Evolutionary conservation across 1,140 invertebrate genomes (phyloP).

Genomic region (Drosophila quadrilineata): DNA sequence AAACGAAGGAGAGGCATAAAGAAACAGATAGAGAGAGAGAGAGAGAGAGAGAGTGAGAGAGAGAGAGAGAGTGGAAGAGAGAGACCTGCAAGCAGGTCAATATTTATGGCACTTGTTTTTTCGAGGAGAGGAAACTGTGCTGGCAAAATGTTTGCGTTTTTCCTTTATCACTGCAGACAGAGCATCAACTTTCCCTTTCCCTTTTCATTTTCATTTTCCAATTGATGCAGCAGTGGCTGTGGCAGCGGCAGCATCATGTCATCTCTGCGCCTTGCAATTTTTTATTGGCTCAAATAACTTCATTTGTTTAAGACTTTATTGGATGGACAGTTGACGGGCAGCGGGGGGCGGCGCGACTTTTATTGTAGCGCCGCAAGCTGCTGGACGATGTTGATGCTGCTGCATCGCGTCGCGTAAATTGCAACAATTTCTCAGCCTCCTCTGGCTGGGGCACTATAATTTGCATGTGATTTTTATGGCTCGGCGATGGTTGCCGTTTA

Average conservation of each 20-base stretch:
- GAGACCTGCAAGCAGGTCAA: constrained; percentile 18
- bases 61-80: too few species aligned
- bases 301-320: constrained; percentile 76
- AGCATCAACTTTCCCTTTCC: constrained; percentile 57
- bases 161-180: too few species aligned
- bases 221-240: constrained; percentile 56
- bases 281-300: constrained; percentile 75
- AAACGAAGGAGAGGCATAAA: constrained; percentile 7
- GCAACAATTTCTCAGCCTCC: constrained; percentile 65
- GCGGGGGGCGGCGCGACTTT: too few species aligned
- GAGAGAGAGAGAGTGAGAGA: neutral
- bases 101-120: constrained; percentile 69
- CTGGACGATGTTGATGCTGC: neutral
- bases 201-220: constrained; percentile 23
- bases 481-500: constrained; percentile 67
- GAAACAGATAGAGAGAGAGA: too few species aligned
- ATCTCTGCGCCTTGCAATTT: constrained; percentile 47
- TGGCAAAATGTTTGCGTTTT: constrained; percentile 8
- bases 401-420: constrained; percentile 57
- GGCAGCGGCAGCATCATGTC: constrained; percentile 30
- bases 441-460: constrained; percentile 65
- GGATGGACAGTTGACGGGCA: too few species aligned
- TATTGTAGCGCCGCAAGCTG: constrained; percentile 29
- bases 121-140: neutral
- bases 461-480: constrained; percentile 80